Evolutionary conservation across 2,797 vertebrate species (phyloP).

Genomic region (Mormyrops attenuatus): DNA sequence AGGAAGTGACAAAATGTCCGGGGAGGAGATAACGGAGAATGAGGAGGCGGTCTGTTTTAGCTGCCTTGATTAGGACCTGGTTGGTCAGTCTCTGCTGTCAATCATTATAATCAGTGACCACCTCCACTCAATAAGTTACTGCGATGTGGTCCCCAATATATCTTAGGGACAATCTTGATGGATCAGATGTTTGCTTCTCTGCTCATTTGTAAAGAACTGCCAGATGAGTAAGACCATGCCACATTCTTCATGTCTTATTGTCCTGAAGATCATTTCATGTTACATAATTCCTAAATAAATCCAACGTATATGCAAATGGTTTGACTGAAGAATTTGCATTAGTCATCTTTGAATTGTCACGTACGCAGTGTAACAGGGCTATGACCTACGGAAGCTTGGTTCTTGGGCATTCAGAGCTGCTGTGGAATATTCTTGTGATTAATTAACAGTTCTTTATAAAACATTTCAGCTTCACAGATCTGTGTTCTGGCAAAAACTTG

Average conservation of each 20-base stretch:
- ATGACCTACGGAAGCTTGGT: not conserved
- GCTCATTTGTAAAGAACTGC: not conserved
- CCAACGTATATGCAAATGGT: not conserved
- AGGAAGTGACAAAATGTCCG: not conserved
- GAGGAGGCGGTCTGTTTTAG: not conserved
- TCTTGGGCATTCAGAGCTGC: constrained; percentile 17
- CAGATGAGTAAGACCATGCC: not conserved
- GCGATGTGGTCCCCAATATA: not conserved
- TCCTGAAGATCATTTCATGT: not conserved
- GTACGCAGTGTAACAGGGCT: not conserved
- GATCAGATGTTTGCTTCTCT: not conserved
- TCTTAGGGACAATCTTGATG: not conserved
- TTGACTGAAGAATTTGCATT: not conserved
- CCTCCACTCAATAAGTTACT: not conserved
- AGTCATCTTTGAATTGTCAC: not conserved
- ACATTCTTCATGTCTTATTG: not conserved
- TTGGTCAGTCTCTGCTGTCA: not conserved
- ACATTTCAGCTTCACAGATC: constrained; percentile 28
- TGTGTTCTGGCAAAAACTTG: constrained; percentile 22
- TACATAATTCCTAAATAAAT: not conserved
- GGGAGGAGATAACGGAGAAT: not conserved
- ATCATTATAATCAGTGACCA: not conserved
- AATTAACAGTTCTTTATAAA: constrained; percentile 28
- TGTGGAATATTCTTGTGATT: constrained; percentile 32
- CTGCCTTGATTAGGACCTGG: not conserved